Evolutionary conservation across 2,113 vertebrate genomes (phyloP).

Genomic region (Bombycilla garrulus): DNA sequence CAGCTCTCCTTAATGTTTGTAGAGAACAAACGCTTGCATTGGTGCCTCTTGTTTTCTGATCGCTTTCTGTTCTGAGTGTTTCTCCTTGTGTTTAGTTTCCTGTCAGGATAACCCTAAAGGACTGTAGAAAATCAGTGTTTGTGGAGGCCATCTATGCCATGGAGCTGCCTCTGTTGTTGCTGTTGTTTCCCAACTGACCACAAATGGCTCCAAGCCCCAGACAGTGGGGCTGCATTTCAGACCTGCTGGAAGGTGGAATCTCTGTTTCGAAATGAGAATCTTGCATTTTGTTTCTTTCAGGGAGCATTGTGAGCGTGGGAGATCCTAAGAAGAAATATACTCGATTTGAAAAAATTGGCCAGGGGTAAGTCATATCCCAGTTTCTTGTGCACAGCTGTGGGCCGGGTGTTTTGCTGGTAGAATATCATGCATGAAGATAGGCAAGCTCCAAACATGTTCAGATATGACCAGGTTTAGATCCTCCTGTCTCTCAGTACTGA

Average conservation of each 20-base stretch:
- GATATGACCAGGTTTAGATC: not conserved
- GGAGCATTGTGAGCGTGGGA: slow-evolving; percentile 96
- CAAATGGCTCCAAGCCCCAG: not conserved
- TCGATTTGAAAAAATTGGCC: slow-evolving; percentile 97
- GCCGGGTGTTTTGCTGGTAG: not conserved
- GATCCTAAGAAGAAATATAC: slow-evolving; percentile 99
- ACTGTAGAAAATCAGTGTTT: not conserved
- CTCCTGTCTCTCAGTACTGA: not conserved
- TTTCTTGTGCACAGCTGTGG: not conserved
- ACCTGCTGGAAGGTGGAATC: not conserved
- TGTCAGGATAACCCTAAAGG: not conserved
- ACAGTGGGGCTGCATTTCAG: not conserved
- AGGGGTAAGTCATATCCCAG: slow-evolving; percentile 84
- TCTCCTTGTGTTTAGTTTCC: not conserved
- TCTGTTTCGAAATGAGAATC: not conserved
- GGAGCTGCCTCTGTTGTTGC: not conserved
- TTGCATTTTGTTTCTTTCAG: slow-evolving; percentile 66
- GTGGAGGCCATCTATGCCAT: not conserved
- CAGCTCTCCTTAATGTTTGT: not conserved
- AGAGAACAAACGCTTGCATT: not conserved
- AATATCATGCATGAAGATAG: not conserved
- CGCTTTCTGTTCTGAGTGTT: not conserved
- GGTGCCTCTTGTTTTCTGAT: not conserved
- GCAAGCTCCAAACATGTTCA: not conserved
- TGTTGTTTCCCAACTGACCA: not conserved